phyloP scores from a whole-genome alignment of 1,140 invertebrate species.

The Vanessa tameamea region DNA sequence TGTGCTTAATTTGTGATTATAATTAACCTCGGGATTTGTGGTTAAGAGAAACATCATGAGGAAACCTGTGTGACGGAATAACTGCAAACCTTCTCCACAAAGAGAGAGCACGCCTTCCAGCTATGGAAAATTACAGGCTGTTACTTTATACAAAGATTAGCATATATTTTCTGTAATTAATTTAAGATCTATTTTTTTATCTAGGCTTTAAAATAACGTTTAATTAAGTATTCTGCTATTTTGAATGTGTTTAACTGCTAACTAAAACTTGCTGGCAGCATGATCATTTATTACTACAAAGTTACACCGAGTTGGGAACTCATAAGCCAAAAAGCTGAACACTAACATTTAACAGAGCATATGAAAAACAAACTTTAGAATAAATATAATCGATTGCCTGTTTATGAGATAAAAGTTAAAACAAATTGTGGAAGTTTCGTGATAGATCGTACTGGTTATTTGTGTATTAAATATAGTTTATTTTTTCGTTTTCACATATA shows the following conservation, averaged over 20 bases:
- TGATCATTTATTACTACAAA: constrained; percentile 3
- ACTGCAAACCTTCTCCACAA: too few relatives aligned
- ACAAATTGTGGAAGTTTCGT: neutral
- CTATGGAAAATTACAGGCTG: too few relatives aligned
- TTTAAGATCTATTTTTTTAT: too few relatives aligned
- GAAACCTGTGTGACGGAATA: too few relatives aligned
- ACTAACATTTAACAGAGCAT: neutral
- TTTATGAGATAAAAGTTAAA: neutral
- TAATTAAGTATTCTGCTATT: neutral
- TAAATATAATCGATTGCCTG: constrained; percentile 1
- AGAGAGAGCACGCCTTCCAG: too few relatives aligned
- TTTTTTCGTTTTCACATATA: too few relatives aligned
- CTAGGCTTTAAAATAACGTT: neutral
- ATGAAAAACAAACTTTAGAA: neutral
- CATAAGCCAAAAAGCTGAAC: constrained; percentile 8
- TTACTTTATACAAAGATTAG: too few relatives aligned
- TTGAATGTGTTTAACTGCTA: neutral
- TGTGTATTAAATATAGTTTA: too few relatives aligned
- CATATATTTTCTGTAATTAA: too few relatives aligned
- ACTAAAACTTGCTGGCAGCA: neutral
- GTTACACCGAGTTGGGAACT: constrained; percentile 11
- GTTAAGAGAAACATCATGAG: too few relatives aligned
- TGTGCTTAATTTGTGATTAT: too few relatives aligned
- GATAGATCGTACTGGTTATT: neutral
- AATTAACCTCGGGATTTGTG: too few relatives aligned